Percentiles rank a stretch among this genome's conserved stretches.
Conservation (phyloP, 2,113 vertebrate genomes). For the Piliocolobus tephrosceles region DNA sequence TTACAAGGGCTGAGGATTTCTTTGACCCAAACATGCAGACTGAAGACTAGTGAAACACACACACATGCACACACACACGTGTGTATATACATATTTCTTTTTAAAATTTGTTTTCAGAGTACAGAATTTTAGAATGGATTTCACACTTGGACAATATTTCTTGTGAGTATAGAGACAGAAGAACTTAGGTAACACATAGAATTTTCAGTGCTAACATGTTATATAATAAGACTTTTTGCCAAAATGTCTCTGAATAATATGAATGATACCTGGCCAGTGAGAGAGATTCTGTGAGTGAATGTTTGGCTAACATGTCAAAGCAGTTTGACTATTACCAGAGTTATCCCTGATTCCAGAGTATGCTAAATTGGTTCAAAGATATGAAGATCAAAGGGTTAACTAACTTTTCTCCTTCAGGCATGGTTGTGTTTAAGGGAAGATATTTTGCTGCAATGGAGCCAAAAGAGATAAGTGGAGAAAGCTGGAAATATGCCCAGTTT, state of each 20-base stretch:
- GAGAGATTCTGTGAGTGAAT: not conserved
- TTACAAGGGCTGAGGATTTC: not conserved
- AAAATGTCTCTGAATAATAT: not conserved
- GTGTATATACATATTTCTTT: not conserved
- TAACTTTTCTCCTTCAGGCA: not conserved
- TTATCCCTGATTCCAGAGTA: not conserved
- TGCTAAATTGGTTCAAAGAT: not conserved
- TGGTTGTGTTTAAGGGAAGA: not conserved
- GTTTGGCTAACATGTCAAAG: not conserved
- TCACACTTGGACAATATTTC: not conserved
- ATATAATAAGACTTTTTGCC: not conserved
- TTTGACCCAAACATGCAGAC: not conserved
- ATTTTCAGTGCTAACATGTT: not conserved
- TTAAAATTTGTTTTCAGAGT: not conserved
- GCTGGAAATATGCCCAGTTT: slow-evolving; percentile 40
- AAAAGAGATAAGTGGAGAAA: slow-evolving; percentile 26
- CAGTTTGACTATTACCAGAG: not conserved
- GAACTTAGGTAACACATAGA: not conserved
- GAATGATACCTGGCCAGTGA: not conserved
- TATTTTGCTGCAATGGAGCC: slow-evolving; percentile 5
- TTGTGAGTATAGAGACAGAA: not conserved
- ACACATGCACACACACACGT: not conserved
- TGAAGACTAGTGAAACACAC: not conserved
- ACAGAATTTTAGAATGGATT: not conserved
- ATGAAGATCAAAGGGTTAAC: slow-evolving; percentile 1